Evolutionary conservation across 2,113 vertebrate genomes (phyloP).

Genomic region (Macroglossus sobrinus): DNA sequence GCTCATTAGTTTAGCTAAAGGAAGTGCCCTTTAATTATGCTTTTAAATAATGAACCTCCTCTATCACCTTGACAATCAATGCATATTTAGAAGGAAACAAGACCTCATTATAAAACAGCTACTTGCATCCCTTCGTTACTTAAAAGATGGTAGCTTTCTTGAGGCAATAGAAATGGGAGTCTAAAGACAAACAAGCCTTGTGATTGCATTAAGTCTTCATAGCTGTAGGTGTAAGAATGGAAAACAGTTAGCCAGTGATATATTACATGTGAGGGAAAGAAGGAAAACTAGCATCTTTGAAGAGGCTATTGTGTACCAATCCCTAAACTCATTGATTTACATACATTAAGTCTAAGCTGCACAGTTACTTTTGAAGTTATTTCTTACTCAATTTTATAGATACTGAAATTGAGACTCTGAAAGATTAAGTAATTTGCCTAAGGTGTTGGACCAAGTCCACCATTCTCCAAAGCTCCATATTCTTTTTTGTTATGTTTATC

Average conservation of each 20-base stretch:
- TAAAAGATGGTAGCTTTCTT: constrained; percentile 40
- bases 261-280: not conserved
- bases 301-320: not conserved
- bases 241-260: not conserved
- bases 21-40: constrained; percentile 75
- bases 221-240: not conserved
- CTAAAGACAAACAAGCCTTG: constrained; percentile 27
- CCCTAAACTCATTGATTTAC: not conserved
- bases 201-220: not conserved
- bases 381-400: constrained; percentile 4
- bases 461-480: not conserved
- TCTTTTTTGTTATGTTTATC: not conserved
- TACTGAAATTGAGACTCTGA: not conserved
- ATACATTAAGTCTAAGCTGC: not conserved
- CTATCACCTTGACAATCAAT: constrained; percentile 74
- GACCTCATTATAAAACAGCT: constrained; percentile 56
- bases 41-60: constrained; percentile 74
- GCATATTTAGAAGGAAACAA: constrained; percentile 58
- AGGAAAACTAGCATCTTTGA: not conserved
- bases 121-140: constrained; percentile 27
- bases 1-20: constrained; percentile 75
- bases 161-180: not conserved
- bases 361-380: not conserved
- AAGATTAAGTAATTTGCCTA: constrained; percentile 4
- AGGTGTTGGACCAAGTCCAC: not conserved